Percentiles rank a stretch among this genome's conserved stretches.
These are phyloP conservation scores for Drosophila paracracens DNA, from an alignment of 2,888 invertebrate genomes.

Conservation along the genomic window DNA sequence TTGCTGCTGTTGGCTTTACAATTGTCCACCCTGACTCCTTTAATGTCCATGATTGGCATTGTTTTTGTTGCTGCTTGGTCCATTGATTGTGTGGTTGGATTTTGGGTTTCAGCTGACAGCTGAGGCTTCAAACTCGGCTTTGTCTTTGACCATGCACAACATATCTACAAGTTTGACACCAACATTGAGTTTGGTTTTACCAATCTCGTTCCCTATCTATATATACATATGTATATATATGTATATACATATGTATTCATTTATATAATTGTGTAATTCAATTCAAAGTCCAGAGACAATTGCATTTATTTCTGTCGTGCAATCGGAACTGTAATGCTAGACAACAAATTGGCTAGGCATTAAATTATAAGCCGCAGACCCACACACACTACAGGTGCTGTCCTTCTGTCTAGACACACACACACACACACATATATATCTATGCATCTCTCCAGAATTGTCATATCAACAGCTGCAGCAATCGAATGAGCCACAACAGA, in stretches of 20 bases:
- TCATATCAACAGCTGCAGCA: slow-evolving; percentile 66
- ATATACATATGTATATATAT: background rate
- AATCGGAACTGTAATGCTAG: slow-evolving; percentile 46
- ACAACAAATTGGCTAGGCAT: slow-evolving; percentile 60
- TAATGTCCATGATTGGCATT: slow-evolving; percentile 32
- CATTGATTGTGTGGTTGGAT: slow-evolving; percentile 64
- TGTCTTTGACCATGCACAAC: slow-evolving; percentile 13
- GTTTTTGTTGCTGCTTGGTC: slow-evolving; percentile 24
- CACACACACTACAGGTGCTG: slow-evolving; percentile 4
- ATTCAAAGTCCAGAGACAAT: slow-evolving; percentile 56
- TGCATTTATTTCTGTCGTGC: slow-evolving; percentile 40
- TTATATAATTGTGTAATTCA: slow-evolving; percentile 46
- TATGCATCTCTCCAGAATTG: slow-evolving; percentile 45
- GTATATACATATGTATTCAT: background rate
- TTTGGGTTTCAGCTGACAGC: slow-evolving; percentile 37
- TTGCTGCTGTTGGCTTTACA: slow-evolving; percentile 27
- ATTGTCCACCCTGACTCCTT: slow-evolving; percentile 13
- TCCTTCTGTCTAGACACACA: slow-evolving; percentile 6
- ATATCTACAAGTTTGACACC: slow-evolving; percentile 57
- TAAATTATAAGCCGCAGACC: slow-evolving; percentile 62
- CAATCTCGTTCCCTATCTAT: background rate
- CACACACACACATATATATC: slow-evolving; percentile 5
- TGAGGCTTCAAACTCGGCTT: slow-evolving; percentile 30
- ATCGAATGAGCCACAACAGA: slow-evolving; percentile 31
- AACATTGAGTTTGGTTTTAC: slow-evolving; percentile 21